Evolutionary conservation across 2,888 invertebrate species (phyloP).

Genomic region (Pachymerium ferrugineum): DNA sequence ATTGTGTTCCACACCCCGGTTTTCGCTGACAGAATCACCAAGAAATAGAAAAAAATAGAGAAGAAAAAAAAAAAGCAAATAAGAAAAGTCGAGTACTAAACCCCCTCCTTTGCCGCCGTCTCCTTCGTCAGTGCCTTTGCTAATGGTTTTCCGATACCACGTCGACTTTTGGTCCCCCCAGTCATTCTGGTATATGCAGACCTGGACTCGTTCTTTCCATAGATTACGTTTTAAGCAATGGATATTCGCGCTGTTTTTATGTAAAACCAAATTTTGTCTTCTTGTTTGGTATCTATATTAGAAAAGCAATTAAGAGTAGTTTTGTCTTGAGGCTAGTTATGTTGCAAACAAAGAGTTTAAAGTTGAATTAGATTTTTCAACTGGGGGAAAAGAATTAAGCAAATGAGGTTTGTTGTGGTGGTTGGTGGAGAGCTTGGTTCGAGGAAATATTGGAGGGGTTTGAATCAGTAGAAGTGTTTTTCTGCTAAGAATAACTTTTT

Average conservation of each 20-base stretch:
- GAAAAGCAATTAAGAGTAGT: no score
- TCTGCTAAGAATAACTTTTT: no score
- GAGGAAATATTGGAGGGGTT: no score
- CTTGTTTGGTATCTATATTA: neutral
- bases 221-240: neutral
- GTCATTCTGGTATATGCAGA: neutral
- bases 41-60: neutral
- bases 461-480: no score
- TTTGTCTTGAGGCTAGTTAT: no score
- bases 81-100: slow-evolving; percentile 3
- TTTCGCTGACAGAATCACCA: neutral
- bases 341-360: no score
- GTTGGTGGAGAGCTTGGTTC: no score
- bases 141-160: slow-evolving; percentile 6
- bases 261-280: neutral
- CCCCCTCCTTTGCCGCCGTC: neutral
- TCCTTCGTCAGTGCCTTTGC: slow-evolving; percentile 13
- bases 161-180: neutral
- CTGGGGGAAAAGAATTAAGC: no score
- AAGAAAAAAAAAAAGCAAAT: neutral
- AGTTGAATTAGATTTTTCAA: no score
- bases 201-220: neutral
- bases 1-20: neutral
- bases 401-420: no score
- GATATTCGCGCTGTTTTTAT: neutral